Conservation (phyloP, 2,797 vertebrate species). For the Propithecus perrieri region DNA sequence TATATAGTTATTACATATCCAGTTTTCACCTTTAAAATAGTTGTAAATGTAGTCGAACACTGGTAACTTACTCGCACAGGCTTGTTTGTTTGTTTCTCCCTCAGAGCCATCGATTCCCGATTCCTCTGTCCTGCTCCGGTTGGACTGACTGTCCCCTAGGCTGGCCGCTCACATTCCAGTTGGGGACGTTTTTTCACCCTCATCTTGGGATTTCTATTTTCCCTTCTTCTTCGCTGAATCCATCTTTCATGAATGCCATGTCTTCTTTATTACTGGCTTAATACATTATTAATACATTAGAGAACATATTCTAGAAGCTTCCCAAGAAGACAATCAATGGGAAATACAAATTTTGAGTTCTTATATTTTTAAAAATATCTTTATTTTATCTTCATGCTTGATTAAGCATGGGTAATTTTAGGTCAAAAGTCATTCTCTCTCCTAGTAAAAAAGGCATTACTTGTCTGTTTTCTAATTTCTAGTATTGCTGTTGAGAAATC, state of each 20-base stretch:
- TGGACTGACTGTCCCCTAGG: too few relatives aligned
- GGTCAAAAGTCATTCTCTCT: neutral
- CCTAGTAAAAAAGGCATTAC: neutral
- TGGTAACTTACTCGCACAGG: neutral
- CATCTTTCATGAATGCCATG: neutral
- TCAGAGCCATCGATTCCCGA: rapidly evolving
- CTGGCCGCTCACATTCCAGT: neutral
- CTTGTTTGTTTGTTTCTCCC: neutral
- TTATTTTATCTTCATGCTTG: neutral
- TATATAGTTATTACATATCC: neutral
- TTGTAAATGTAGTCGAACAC: neutral
- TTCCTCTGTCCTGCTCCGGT: rapidly evolving
- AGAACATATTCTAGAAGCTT: neutral
- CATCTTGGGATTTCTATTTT: neutral
- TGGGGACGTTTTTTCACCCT: neutral
- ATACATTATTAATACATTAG: neutral
- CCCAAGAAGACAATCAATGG: neutral
- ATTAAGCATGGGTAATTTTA: neutral
- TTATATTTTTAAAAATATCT: neutral
- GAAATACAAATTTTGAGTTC: neutral
- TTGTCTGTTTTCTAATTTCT: neutral
- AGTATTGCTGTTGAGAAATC: neutral
- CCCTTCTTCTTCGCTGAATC: neutral
- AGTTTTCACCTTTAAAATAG: neutral
- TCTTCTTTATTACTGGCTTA: neutral